A percentile compares a stretch with the other conserved stretches of the same genome.
These are phyloP conservation scores for Radopholus similis DNA, from an alignment of 1,140 invertebrate species.

Conservation along the genomic window DNA sequence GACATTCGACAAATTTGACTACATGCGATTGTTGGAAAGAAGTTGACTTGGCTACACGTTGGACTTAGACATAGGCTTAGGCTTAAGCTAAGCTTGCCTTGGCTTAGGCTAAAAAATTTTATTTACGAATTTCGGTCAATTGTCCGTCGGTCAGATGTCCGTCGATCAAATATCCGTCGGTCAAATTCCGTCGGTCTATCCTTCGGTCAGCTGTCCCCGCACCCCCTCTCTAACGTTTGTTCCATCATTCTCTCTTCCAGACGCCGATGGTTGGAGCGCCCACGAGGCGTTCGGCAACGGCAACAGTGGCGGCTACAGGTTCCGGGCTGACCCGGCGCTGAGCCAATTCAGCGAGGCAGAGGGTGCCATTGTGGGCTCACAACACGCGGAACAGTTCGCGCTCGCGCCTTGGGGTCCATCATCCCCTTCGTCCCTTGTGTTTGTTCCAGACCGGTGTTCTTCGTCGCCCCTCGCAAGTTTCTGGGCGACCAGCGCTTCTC, in stretches of 20 bases:
- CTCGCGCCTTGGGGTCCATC: too few species aligned
- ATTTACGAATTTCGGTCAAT: too few species aligned
- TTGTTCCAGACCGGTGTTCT: constrained; percentile 68
- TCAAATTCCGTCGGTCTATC: too few species aligned
- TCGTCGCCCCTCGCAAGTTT: constrained; percentile 73
- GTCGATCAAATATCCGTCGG: too few species aligned
- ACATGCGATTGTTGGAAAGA: constrained; percentile 8
- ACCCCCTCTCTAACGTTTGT: too few species aligned
- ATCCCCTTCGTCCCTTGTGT: too few species aligned
- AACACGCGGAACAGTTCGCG: constrained; percentile 64
- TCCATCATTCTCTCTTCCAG: too few species aligned
- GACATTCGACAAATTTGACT: neutral
- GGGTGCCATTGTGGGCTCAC: constrained; percentile 71
- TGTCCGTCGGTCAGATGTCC: too few species aligned
- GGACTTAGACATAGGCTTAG: neutral
- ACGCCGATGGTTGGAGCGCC: neutral
- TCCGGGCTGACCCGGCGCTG: constrained; percentile 7
- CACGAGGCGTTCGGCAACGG: neutral
- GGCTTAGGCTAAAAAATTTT: too few species aligned
- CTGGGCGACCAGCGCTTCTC: constrained; percentile 85
- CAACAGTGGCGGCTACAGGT: constrained; percentile 68
- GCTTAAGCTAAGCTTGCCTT: neutral
- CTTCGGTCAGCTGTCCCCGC: too few species aligned
- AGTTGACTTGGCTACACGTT: neutral
- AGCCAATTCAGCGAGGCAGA: constrained; percentile 66